These are phyloP conservation scores for Trachymyrmex cornetzi DNA, from an alignment of 1,140 invertebrate genomes.

Conservation along the genomic window DNA sequence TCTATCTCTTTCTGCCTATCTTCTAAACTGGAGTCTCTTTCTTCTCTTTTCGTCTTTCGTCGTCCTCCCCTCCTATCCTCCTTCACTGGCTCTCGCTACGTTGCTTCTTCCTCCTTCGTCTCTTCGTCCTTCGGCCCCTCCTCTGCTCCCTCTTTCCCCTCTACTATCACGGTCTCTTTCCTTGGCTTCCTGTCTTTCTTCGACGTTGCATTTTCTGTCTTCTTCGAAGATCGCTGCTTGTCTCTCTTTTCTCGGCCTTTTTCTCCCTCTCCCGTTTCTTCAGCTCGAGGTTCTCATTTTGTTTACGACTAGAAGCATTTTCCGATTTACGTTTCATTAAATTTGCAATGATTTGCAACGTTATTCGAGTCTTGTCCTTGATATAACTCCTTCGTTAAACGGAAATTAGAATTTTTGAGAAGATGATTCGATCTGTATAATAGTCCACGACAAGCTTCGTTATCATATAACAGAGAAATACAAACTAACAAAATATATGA, in stretches of 20 bases:
- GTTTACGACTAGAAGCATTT: slow-evolving; percentile 60
- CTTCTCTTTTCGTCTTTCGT: slow-evolving; percentile 40
- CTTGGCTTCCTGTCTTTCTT: slow-evolving; percentile 38
- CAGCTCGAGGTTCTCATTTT: slow-evolving; percentile 71
- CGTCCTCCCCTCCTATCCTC: slow-evolving; percentile 27
- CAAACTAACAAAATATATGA: neutral
- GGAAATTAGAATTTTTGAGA: neutral
- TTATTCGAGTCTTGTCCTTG: neutral
- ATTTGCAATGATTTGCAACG: slow-evolving; percentile 1
- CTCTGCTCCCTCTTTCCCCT: neutral
- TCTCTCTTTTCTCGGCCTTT: slow-evolving; percentile 52
- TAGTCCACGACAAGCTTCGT: neutral
- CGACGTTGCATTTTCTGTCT: slow-evolving; percentile 27
- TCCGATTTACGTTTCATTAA: neutral
- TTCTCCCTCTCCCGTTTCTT: neutral
- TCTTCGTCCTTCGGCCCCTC: slow-evolving; percentile 30
- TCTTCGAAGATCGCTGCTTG: slow-evolving; percentile 8
- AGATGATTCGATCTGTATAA: neutral
- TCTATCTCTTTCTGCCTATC: slow-evolving; percentile 58
- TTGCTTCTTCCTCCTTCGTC: slow-evolving; percentile 48
- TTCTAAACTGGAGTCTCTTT: slow-evolving; percentile 55
- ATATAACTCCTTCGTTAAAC: neutral
- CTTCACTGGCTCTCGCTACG: slow-evolving; percentile 42
- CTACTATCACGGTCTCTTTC: slow-evolving; percentile 16
- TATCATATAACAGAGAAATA: slow-evolving; percentile 29